A percentile compares a stretch with the other conserved stretches of the same genome.
Conservation (phyloP, 92 coral and sea anemone species). For the Porites lobata region DNA sequence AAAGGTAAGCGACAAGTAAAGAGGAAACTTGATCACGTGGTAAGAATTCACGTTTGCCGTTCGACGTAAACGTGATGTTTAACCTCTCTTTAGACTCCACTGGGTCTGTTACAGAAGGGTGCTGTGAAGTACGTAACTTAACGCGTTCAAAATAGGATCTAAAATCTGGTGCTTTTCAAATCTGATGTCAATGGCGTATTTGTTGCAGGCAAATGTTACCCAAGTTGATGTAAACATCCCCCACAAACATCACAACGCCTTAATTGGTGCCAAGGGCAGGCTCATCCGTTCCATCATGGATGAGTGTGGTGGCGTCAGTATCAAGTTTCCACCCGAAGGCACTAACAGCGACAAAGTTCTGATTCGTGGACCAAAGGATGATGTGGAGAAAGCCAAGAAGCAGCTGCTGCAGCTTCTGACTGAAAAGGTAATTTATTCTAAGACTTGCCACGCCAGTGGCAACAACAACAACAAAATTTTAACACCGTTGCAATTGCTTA, state of each 20-base stretch:
- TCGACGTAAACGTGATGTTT: too few relatives aligned
- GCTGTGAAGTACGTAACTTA: too few relatives aligned
- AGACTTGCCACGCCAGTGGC: neutral
- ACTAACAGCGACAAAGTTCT: slow-evolving; percentile 93
- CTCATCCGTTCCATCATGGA: slow-evolving; percentile 99
- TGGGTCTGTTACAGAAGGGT: too few relatives aligned
- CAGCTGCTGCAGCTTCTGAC: slow-evolving; percentile 87
- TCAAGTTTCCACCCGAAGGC: slow-evolving; percentile 98
- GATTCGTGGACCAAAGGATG: slow-evolving; percentile 98
- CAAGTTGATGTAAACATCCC: slow-evolving; percentile 84
- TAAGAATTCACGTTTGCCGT: too few relatives aligned
- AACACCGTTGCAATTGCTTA: too few relatives aligned
- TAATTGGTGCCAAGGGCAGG: slow-evolving; percentile 98
- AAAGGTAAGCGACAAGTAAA: too few relatives aligned
- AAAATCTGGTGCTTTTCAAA: too few relatives aligned
- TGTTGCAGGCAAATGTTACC: slow-evolving; percentile 88
- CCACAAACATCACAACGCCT: slow-evolving; percentile 91
- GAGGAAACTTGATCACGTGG: too few relatives aligned
- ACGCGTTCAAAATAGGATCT: too few relatives aligned
- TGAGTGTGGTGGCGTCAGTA: slow-evolving; percentile 98
- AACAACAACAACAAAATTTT: too few relatives aligned
- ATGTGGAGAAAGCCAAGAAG: slow-evolving; percentile 97
- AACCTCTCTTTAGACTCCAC: too few relatives aligned
- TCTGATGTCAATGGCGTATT: neutral
- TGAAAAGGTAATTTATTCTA: slow-evolving; percentile 80